phyloP scores from a whole-genome alignment of 2,113 vertebrate species.

The Bubo blakistoni region DNA sequence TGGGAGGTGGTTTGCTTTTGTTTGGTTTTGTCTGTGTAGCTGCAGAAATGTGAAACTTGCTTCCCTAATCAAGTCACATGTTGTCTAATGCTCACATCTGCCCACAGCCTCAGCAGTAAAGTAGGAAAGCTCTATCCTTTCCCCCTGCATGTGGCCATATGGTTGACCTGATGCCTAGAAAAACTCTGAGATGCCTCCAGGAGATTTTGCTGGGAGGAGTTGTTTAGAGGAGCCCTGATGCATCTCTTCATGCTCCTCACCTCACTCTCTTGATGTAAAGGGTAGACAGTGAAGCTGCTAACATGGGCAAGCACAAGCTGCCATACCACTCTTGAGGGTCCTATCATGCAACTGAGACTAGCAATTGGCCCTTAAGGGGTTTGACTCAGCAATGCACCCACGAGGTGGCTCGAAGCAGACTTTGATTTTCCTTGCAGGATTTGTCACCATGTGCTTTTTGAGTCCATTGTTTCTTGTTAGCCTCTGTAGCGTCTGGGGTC shows the following conservation, averaged over 20 bases:
- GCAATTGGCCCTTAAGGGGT: neutral
- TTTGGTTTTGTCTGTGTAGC: neutral
- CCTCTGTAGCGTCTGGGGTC: neutral
- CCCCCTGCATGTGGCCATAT: fast-evolving
- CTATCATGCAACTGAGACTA: too few species aligned
- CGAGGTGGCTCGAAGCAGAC: neutral
- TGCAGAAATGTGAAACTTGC: neutral
- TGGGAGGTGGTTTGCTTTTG: neutral
- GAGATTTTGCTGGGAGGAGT: neutral
- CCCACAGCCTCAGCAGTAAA: neutral
- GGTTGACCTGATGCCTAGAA: neutral
- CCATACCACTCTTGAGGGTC: neutral
- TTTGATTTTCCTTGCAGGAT: neutral
- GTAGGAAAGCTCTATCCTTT: neutral
- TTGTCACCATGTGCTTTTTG: neutral
- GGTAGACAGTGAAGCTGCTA: neutral
- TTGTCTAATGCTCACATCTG: neutral
- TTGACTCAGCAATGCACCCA: neutral
- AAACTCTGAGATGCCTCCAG: neutral
- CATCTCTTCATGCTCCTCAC: neutral
- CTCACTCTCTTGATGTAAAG: neutral
- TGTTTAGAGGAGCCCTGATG: neutral
- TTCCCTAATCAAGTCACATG: neutral
- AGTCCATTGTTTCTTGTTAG: neutral
- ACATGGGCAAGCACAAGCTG: neutral